A percentile compares a stretch with the other conserved stretches of the same genome.
Conservation (phyloP, 2,888 invertebrate genomes). For the Drosophila meridiana region DNA sequence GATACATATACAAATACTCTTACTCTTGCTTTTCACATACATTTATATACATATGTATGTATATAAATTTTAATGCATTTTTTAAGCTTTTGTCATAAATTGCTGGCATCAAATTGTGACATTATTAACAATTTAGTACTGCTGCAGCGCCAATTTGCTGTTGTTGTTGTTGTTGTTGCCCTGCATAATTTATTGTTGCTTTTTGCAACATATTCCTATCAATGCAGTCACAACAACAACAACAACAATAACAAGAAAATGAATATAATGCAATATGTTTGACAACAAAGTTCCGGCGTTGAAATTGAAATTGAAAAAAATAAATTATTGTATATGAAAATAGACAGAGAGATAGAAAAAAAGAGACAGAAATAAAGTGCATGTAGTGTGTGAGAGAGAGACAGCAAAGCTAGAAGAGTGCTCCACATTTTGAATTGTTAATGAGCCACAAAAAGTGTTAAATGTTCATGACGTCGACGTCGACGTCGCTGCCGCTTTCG, state of each 20-base stretch:
- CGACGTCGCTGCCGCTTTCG: constrained; percentile 17
- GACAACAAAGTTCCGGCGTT: constrained; percentile 73
- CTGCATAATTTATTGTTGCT: constrained; percentile 53
- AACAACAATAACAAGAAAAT: constrained; percentile 18
- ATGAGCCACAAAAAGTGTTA: constrained; percentile 67
- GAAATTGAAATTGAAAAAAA: constrained; percentile 60
- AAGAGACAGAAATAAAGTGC: too few species aligned
- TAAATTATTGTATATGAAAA: constrained; percentile 50
- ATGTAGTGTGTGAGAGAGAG: neutral
- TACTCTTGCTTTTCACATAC: too few species aligned
- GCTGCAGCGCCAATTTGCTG: constrained; percentile 40
- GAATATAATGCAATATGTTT: constrained; percentile 66
- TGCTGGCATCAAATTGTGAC: constrained; percentile 51
- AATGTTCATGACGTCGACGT: constrained; percentile 67
- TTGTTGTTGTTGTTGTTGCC: constrained; percentile 20
- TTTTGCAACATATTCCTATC: constrained; percentile 47
- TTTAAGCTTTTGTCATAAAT: constrained; percentile 70
- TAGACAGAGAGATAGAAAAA: neutral
- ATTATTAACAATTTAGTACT: constrained; percentile 71
- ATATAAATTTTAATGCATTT: constrained; percentile 50
- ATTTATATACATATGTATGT: neutral
- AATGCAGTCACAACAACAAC: constrained; percentile 53
- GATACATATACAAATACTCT: neutral
- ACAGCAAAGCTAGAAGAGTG: constrained; percentile 1
- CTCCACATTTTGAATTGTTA: constrained; percentile 68